These are phyloP conservation scores for Ctena decussata DNA, from an alignment of 2,888 invertebrate genomes.

Conservation along the genomic window DNA sequence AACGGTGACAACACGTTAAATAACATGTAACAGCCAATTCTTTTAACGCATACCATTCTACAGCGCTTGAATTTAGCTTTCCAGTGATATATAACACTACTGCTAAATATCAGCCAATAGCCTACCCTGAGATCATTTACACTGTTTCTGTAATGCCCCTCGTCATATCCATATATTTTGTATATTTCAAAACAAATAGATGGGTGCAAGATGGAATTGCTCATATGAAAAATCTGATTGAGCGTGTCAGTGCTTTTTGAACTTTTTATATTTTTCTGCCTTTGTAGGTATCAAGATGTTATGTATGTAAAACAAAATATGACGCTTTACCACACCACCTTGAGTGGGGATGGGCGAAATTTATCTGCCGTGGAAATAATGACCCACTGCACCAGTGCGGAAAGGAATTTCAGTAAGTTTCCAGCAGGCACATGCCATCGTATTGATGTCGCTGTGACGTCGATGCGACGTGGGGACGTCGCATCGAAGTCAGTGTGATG, in stretches of 20 bases:
- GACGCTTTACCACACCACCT: slow-evolving; percentile 37
- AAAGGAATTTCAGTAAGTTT: slow-evolving; percentile 51
- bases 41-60: no score
- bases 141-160: neutral
- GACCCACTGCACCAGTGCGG: no score
- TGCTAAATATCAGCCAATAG: no score
- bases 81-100: no score
- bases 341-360: slow-evolving; percentile 55
- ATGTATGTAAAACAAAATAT: slow-evolving; percentile 9
- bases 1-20: neutral
- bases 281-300: slow-evolving; percentile 45
- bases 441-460: no score
- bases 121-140: no score
- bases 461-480: no score
- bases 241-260: no score
- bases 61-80: no score
- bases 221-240: neutral
- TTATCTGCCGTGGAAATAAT: no score
- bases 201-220: neutral
- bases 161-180: neutral
- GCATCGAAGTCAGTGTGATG: no score
- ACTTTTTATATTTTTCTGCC: neutral
- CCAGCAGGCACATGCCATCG: no score
- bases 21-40: neutral
- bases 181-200: neutral